phyloP scores from a whole-genome alignment of 2,797 vertebrate species.

The Paramormyrops hopkinsi region DNA sequence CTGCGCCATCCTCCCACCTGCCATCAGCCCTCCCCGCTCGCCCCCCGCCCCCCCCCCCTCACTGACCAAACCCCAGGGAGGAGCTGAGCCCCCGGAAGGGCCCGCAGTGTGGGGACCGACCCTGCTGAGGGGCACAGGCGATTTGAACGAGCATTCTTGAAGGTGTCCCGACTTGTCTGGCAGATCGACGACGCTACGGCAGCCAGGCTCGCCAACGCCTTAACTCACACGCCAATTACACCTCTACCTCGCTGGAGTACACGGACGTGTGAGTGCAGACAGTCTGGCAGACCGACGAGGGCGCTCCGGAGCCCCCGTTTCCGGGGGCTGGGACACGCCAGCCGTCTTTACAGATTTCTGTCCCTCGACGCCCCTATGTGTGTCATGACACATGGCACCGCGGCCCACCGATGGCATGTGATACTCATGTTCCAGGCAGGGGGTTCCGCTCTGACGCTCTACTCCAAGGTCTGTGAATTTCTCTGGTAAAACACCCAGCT shows the following conservation, averaged over 20 bases:
- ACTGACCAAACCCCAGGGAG: not conserved
- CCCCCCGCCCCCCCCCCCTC: not conserved
- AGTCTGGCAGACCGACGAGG: not conserved
- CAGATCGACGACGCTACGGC: not conserved
- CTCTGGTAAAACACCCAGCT: not conserved
- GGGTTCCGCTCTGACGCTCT: not conserved
- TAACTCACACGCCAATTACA: not conserved
- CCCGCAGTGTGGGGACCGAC: not conserved
- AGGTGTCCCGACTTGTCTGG: not conserved
- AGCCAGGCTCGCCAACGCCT: not conserved
- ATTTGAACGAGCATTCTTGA: not conserved
- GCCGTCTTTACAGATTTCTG: not conserved
- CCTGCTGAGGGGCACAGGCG: not conserved
- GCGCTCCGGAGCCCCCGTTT: not conserved
- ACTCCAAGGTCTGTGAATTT: not conserved
- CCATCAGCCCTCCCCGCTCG: not conserved
- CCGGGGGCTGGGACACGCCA: not conserved
- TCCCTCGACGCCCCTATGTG: not conserved
- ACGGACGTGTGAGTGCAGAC: not conserved
- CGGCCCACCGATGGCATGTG: not conserved
- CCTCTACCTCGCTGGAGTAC: not conserved
- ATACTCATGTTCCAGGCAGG: not conserved
- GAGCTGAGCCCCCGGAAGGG: not conserved
- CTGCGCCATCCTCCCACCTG: not conserved
- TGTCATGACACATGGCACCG: not conserved